Base-by-base conservation (phyloP, 2,888 invertebrate species). In the Phalangium opilio region DNA sequence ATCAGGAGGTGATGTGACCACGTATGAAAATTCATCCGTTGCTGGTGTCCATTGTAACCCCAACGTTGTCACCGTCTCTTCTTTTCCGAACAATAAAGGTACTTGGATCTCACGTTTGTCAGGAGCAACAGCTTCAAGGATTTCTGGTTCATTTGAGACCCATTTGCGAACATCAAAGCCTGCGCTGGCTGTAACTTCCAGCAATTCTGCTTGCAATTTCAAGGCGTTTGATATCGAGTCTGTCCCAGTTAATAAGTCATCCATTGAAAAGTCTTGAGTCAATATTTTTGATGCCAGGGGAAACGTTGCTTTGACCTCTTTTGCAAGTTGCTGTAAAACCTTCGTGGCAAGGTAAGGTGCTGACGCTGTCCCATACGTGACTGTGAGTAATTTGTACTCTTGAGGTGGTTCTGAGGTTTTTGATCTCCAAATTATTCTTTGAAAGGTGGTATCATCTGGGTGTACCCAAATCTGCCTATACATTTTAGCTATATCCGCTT, bases 401-500 rank as follows among this genome's bases (percentile, higher is more conserved):
- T 27, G 27, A 27, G 8, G 4, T 27, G 27, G 27, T 7, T 27
- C 8, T 8, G 4, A 7, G 5, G 27, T 7, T 4, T 27, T 8
- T 27, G 27, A 27, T 27, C 27, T 27, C 27, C 27, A 27, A 27
- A 27, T 4, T 27, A 27, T 27, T 27, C 27, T 27, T 27, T 27
- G 27, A 4, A 4, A 27, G 55, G 45, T 2, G 63, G 44, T 2
- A 12, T 49, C 40, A 2, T 14, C 36, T 2, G 14, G n/a, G 11
- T 17, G 27, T 15, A 50, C 11, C 10, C 35, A 12, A 14, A 63
- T 57, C 48, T 64, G 62, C 0, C 63, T 52, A 47, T 61, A 64
- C 62, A 65, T 65, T 54, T 66, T 66, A 15, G 55, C 60, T 7
- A 67, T 61, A 45, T 66, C 66, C 1, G 62, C 62, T 8, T 58